Conservation (phyloP, 2,888 invertebrate genomes). For the Cryptus armator region DNA sequence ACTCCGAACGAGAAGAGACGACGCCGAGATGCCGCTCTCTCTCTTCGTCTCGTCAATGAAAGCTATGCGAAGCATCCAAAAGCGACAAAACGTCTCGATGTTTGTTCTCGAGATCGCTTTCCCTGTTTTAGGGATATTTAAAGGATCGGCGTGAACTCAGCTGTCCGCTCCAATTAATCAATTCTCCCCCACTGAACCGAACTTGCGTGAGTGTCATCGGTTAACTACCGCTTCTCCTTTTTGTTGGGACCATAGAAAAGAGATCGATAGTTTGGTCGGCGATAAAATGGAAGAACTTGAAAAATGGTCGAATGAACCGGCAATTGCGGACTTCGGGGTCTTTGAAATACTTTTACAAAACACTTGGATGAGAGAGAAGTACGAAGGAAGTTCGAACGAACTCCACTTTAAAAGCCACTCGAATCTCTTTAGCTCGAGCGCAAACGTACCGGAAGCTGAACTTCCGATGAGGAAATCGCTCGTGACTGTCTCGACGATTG, state of each 20-base stretch:
- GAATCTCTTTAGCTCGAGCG: conserved; percentile 66
- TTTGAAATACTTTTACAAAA: conserved; percentile 5
- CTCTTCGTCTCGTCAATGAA: conserved; percentile 14
- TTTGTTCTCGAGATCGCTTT: conserved; percentile 64
- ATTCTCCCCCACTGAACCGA: conserved; percentile 19
- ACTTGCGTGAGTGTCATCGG: background rate
- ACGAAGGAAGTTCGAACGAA: conserved; percentile 52
- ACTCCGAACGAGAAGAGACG: conserved; percentile 39
- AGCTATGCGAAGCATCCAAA: conserved; percentile 7
- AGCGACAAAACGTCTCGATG: conserved; percentile 39
- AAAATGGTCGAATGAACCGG: background rate
- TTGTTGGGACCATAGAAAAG: background rate
- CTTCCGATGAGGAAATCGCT: conserved; percentile 66
- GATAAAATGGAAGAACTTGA: background rate
- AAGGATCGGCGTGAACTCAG: conserved; percentile 44
- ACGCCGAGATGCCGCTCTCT: conserved; percentile 32
- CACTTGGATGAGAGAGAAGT: conserved; percentile 21
- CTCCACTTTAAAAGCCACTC: conserved; percentile 66
- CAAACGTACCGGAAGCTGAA: conserved; percentile 63
- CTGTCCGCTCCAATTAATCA: conserved; percentile 50
- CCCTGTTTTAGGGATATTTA: conserved; percentile 56
- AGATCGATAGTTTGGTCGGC: background rate
- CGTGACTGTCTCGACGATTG: conserved; percentile 27
- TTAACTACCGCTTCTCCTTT: background rate
- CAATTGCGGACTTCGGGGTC: background rate